These are phyloP conservation scores for Plebejus anna DNA, from an alignment of 2,888 invertebrate genomes.

Conservation along the genomic window DNA sequence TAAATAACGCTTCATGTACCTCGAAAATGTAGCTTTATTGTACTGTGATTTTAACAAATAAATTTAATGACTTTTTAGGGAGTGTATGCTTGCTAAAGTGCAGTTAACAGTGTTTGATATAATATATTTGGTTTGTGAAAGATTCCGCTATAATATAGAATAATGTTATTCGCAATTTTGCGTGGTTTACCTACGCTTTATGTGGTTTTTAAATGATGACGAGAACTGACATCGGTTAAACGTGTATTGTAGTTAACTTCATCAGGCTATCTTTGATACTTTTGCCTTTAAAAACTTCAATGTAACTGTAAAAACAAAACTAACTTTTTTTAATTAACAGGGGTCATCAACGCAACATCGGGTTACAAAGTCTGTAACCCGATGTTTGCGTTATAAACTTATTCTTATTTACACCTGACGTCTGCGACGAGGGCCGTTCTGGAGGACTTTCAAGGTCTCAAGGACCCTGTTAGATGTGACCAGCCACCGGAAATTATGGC, in stretches of 20 bases:
- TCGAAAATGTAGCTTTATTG: neutral
- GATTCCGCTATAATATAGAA: too few relatives aligned
- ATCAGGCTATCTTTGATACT: too few relatives aligned
- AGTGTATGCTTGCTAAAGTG: neutral
- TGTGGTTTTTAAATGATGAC: too few relatives aligned
- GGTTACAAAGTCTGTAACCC: neutral
- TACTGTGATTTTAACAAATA: neutral
- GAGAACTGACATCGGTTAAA: too few relatives aligned
- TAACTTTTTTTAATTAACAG: neutral
- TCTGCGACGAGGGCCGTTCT: neutral
- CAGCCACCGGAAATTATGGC: constrained; percentile 3
- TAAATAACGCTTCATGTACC: neutral
- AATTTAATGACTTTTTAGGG: neutral
- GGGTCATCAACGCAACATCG: too few relatives aligned
- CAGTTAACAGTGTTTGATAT: neutral
- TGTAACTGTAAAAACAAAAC: too few relatives aligned
- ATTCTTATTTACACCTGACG: neutral
- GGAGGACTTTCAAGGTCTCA: neutral
- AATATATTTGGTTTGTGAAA: too few relatives aligned
- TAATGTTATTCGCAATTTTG: too few relatives aligned
- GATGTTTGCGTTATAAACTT: neutral
- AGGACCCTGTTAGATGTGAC: constrained; percentile 8
- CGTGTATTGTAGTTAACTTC: too few relatives aligned
- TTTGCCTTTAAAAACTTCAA: too few relatives aligned
- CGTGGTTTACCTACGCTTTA: too few relatives aligned